These are phyloP conservation scores for Arvicanthis niloticus DNA, from an alignment of 2,113 vertebrate genomes.

Conservation along the genomic window DNA sequence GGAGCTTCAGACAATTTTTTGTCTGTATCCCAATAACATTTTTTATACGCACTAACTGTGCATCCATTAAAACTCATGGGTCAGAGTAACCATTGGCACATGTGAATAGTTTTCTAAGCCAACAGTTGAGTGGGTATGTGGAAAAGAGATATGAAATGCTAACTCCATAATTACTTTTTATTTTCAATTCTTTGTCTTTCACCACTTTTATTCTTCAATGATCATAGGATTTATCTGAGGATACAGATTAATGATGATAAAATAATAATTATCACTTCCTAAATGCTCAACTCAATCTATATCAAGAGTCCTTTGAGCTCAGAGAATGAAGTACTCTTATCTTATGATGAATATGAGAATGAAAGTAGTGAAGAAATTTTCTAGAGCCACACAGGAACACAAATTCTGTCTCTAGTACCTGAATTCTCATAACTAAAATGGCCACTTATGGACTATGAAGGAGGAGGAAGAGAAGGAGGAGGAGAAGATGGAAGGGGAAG, in stretches of 20 bases:
- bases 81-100: not conserved
- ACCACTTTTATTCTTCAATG: not conserved
- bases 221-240: not conserved
- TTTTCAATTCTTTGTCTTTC: conserved; percentile 19
- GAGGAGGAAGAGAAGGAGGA: too few relatives aligned
- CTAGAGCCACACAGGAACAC: not conserved
- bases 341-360: not conserved
- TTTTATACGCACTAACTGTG: not conserved
- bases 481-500: too few relatives aligned
- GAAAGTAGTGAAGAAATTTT: not conserved
- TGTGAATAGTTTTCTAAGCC: not conserved
- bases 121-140: not conserved
- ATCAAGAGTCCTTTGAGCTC: not conserved
- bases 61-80: not conserved
- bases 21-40: not conserved
- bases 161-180: not conserved
- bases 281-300: conserved; percentile 11
- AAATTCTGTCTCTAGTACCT: not conserved
- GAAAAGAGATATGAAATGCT: not conserved
- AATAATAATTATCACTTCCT: not conserved
- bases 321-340: not conserved
- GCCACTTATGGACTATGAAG: not conserved
- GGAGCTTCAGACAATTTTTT: not conserved
- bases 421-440: not conserved
- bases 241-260: conserved; percentile 7